Evolutionary conservation across 2,888 invertebrate genomes (phyloP).

Genomic region (Hypomecis atomaria): DNA sequence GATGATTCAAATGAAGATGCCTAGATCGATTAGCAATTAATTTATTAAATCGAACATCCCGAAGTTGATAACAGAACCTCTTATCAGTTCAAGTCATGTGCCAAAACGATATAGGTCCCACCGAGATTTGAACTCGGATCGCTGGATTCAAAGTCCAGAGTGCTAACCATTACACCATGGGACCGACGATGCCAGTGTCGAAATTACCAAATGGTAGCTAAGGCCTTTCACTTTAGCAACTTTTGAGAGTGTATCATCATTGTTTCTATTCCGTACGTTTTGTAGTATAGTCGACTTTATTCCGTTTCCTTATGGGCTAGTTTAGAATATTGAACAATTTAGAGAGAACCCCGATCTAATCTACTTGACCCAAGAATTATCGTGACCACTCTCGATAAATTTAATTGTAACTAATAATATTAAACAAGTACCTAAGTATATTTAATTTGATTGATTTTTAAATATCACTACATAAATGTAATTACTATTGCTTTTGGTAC

Average conservation of each 20-base stretch:
- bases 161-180: constrained; percentile 93
- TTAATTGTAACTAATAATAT: no score
- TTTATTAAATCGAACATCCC: neutral
- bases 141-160: constrained; percentile 94
- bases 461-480: no score
- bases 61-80: neutral
- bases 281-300: neutral
- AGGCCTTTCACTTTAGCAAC: constrained; percentile 7
- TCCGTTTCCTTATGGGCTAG: neutral
- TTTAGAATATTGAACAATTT: neutral
- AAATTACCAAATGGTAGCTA: constrained; percentile 48
- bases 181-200: constrained; percentile 66
- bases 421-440: no score
- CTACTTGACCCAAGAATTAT: neutral
- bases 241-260: neutral
- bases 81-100: neutral
- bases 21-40: neutral
- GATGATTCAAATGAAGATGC: no score
- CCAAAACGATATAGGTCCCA: constrained; percentile 85
- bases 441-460: no score
- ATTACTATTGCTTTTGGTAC: no score
- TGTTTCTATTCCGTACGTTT: neutral
- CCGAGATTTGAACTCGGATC: constrained; percentile 94
- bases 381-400: neutral
- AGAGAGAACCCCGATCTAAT: neutral